These are phyloP conservation scores for Drosophila formosana DNA, from an alignment of 2,888 invertebrate species.

Conservation along the genomic window DNA sequence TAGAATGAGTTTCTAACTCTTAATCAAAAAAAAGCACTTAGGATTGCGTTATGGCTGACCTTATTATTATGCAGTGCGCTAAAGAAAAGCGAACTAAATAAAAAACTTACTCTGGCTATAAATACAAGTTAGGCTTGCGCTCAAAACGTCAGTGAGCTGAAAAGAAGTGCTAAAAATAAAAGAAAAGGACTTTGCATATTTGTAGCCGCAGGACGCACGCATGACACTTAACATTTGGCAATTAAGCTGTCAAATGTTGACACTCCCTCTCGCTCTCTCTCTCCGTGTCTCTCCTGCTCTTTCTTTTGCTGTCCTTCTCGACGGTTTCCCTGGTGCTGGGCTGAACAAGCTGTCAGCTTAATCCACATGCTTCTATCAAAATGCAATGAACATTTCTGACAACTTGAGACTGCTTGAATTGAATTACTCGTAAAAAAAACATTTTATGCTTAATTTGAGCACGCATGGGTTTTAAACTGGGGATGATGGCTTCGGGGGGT, in stretches of 20 bases:
- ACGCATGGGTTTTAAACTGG: slow-evolving; percentile 19
- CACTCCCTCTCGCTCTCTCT: slow-evolving; percentile 3
- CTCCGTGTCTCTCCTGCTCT: neutral
- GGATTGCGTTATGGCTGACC: too few relatives aligned
- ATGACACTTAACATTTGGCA: slow-evolving; percentile 60
- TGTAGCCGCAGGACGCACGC: slow-evolving; percentile 43
- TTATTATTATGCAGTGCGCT: too few relatives aligned
- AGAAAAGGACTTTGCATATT: slow-evolving; percentile 25
- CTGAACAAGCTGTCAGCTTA: slow-evolving; percentile 44
- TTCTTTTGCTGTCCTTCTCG: neutral
- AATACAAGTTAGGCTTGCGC: slow-evolving; percentile 9
- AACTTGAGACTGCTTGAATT: slow-evolving; percentile 43
- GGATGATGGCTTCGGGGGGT: neutral
- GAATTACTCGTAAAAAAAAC: slow-evolving; percentile 65
- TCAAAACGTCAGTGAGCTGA: slow-evolving; percentile 41
- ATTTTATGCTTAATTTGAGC: slow-evolving; percentile 63
- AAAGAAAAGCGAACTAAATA: too few relatives aligned
- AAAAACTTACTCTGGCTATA: too few relatives aligned
- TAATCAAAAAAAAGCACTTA: too few relatives aligned
- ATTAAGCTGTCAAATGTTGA: slow-evolving; percentile 66
- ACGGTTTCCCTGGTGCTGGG: slow-evolving; percentile 1
- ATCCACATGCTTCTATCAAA: slow-evolving; percentile 33
- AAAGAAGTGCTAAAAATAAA: neutral
- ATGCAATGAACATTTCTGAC: slow-evolving; percentile 37
- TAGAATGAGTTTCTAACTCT: too few relatives aligned